phyloP scores from a whole-genome alignment of 2,888 invertebrate species.

The Spisula solida region DNA sequence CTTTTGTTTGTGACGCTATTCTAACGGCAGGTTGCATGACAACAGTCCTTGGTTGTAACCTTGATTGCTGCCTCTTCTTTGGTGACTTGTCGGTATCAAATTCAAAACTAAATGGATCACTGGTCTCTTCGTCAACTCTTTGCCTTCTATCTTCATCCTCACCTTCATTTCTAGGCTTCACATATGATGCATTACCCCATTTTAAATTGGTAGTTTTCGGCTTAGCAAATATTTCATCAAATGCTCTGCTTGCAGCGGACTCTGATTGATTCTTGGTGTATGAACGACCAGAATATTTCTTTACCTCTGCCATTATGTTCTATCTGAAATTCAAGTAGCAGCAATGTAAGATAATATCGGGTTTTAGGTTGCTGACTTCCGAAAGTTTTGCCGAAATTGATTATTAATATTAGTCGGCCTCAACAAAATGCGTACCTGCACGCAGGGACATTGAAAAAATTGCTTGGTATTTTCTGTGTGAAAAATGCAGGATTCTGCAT shows the following conservation, averaged over 20 bases:
- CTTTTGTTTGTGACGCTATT: slow-evolving; percentile 46
- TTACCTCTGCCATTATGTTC: slow-evolving; percentile 67
- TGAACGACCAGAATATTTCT: slow-evolving; percentile 72
- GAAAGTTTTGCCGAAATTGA: too few relatives aligned
- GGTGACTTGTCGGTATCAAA: slow-evolving; percentile 76
- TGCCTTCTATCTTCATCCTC: slow-evolving; percentile 69
- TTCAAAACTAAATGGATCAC: slow-evolving; percentile 84
- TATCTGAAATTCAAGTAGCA: slow-evolving; percentile 20
- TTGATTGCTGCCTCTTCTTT: slow-evolving; percentile 56
- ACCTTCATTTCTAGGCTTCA: slow-evolving; percentile 77
- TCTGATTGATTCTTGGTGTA: slow-evolving; percentile 76
- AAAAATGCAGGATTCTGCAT: too few relatives aligned
- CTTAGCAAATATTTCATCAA: slow-evolving; percentile 79
- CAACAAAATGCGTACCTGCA: too few relatives aligned
- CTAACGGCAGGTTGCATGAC: slow-evolving; percentile 70
- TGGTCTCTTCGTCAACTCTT: slow-evolving; percentile 73
- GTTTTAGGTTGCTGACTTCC: too few relatives aligned
- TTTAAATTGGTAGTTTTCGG: slow-evolving; percentile 77
- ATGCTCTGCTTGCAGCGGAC: slow-evolving; percentile 76
- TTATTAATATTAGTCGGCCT: too few relatives aligned
- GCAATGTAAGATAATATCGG: neutral
- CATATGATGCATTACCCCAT: slow-evolving; percentile 84
- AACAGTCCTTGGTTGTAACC: slow-evolving; percentile 45
- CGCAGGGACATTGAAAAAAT: too few relatives aligned
- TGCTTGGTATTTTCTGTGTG: too few relatives aligned